These are phyloP conservation scores for Melanostoma mellinum DNA, from an alignment of 2,888 invertebrate species.

Conservation along the genomic window DNA sequence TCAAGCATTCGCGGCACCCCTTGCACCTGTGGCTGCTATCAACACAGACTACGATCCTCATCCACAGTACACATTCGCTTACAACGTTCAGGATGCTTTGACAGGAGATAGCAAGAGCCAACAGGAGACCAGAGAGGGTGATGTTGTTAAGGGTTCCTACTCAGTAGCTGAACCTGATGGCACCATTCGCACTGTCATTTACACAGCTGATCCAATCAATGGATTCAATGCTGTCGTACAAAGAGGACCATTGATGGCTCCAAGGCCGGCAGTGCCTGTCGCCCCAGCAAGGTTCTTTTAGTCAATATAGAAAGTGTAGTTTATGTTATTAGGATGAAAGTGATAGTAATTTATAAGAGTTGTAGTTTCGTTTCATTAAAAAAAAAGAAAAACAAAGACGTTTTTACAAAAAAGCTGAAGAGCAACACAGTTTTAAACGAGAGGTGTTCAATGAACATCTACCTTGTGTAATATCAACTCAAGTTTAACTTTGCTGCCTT, in stretches of 20 bases:
- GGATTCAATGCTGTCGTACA: conserved; percentile 83
- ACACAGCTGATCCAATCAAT: conserved; percentile 79
- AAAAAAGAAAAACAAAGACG: no score
- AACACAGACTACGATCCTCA: conserved; percentile 77
- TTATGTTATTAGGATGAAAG: no score
- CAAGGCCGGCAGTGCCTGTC: conserved; percentile 69
- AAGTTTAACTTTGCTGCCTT: no score
- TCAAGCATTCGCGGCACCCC: conserved; percentile 77
- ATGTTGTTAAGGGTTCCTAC: conserved; percentile 83
- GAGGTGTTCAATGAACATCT: no score
- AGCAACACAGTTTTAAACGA: no score
- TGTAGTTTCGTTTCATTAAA: no score
- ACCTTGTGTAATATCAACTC: no score
- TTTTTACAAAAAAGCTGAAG: no score
- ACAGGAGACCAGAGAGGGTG: conserved; percentile 84
- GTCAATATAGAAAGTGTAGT: no score
- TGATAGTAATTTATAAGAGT: no score
- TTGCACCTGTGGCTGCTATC: conserved; percentile 72
- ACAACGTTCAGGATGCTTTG: conserved; percentile 86
- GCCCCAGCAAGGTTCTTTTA: not conserved
- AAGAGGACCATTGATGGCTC: conserved; percentile 82
- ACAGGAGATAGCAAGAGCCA: conserved; percentile 85
- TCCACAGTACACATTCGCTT: conserved; percentile 87
- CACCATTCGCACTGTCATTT: conserved; percentile 78
- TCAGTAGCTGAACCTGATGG: conserved; percentile 80